Evolutionary conservation across 2,113 vertebrate species (phyloP), one percentile per base, ranked within the genome.

Genomic region (Hiodon alosoides): DNA sequence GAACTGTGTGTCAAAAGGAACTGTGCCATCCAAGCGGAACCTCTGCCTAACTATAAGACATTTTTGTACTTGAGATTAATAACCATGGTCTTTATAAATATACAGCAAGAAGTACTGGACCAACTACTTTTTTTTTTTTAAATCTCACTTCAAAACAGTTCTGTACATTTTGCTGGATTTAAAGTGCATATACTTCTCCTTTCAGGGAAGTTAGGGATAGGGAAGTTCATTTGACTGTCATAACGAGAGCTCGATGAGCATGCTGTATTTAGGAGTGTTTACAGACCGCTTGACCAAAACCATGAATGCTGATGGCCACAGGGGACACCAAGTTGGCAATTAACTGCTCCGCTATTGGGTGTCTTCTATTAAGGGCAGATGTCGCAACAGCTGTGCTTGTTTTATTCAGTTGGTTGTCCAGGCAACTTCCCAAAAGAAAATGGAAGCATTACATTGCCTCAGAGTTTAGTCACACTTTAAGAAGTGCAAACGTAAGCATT

Each of bases 331-430:
- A 79, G 68, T 68, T 71, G 76, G 72, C 75, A 62, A 57, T 77
- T 69, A 81, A 76, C 46, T 51, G 68, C 77, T 77, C 68, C 47
- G 77, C 77, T 79, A 77, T 51, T 4, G 50, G 73, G 71, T 11
- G 31, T 75, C 58, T 76, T 81, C 76, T 81, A 83, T 83, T 78
- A 72, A 77, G 80, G 59, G 31, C 73, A 70, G 72, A 80, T 77
- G 77, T 75, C 66, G 71, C 68, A 76, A 69, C 68, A 65, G 73
- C 31, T n/a, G 50, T 60, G 73, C 60, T 65, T 68, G 69, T 46
- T 72, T 72, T 68, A 80, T 72, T 75, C 57, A 31, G 48, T 68
- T 10, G 31, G 75, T 81, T 75, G 71, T 71, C 68, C 67, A 64
- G 71, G 76, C 71, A 80, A 73, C 70, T 51, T 77, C 71, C 13